A percentile compares a stretch with the other conserved stretches of the same genome.
Conservation (phyloP, 2,888 invertebrate genomes). For the Omphaloscelis lunosa region DNA sequence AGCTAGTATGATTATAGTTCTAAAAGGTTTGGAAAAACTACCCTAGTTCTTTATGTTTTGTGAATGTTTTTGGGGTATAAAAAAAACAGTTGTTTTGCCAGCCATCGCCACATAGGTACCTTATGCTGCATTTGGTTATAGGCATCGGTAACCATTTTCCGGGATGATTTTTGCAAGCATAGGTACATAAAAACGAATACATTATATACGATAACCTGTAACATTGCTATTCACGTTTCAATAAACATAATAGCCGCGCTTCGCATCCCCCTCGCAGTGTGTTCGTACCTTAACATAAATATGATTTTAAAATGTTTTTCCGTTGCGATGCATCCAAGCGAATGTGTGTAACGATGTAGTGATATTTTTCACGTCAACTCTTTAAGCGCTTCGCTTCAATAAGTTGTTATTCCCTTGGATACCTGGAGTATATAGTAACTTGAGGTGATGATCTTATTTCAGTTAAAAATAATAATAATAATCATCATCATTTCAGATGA, state of each 20-base stretch:
- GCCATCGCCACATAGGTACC: no score
- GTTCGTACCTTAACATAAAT: neutral
- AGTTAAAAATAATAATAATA: no score
- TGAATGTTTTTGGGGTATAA: no score
- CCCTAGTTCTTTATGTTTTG: no score
- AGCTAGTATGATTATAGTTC: no score
- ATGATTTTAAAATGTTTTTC: slow-evolving; percentile 19
- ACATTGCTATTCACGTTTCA: slow-evolving; percentile 22
- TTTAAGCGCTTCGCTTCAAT: neutral
- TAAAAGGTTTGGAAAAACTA: no score
- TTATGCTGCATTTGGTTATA: neutral
- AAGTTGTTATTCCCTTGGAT: slow-evolving; percentile 16
- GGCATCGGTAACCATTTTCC: neutral
- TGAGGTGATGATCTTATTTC: neutral
- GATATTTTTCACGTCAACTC: slow-evolving; percentile 26
- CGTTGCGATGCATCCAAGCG: slow-evolving; percentile 4
- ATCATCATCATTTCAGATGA: no score
- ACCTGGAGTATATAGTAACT: neutral
- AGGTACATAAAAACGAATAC: neutral
- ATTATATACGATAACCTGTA: neutral
- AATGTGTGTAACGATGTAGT: neutral
- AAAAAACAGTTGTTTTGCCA: no score
- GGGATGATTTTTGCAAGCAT: neutral
- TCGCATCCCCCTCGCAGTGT: neutral
- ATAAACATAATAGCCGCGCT: neutral